Evolutionary conservation across 2,113 vertebrate species (phyloP).

Genomic region (Isurus oxyrinchus): DNA sequence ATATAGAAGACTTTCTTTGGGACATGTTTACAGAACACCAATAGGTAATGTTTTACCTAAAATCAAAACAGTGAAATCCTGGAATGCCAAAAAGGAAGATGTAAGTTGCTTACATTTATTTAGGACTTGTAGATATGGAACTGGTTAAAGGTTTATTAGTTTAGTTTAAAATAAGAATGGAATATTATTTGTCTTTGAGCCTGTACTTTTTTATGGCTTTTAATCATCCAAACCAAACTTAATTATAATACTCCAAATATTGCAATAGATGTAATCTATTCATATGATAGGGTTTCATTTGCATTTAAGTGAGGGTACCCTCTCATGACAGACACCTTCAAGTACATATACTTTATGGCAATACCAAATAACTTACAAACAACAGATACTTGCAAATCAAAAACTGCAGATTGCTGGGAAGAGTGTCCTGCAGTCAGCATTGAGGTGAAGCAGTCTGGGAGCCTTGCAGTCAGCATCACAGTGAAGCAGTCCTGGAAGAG

Average conservation of each 20-base stretch:
- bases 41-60: slow-evolving; percentile 73
- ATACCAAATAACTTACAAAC: background rate
- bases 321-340: background rate
- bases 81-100: slow-evolving; percentile 93
- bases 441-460: too few relatives aligned
- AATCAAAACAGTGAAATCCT: slow-evolving; percentile 70
- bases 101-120: slow-evolving; percentile 55
- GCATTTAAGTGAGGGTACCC: background rate
- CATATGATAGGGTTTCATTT: background rate
- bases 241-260: background rate
- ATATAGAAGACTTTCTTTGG: slow-evolving; percentile 82
- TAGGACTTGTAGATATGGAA: background rate
- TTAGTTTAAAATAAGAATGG: background rate
- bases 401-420: background rate
- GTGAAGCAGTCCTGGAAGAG: too few relatives aligned
- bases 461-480: too few relatives aligned
- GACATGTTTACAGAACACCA: slow-evolving; percentile 84
- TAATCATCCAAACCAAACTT: too few relatives aligned
- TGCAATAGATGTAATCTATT: background rate
- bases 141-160: background rate
- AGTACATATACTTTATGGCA: background rate
- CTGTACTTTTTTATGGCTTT: background rate
- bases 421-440: too few relatives aligned
- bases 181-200: background rate
- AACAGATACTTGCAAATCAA: background rate